phyloP scores from a whole-genome alignment of 2,797 vertebrate genomes.

The Catamblyrhynchus diadema region DNA sequence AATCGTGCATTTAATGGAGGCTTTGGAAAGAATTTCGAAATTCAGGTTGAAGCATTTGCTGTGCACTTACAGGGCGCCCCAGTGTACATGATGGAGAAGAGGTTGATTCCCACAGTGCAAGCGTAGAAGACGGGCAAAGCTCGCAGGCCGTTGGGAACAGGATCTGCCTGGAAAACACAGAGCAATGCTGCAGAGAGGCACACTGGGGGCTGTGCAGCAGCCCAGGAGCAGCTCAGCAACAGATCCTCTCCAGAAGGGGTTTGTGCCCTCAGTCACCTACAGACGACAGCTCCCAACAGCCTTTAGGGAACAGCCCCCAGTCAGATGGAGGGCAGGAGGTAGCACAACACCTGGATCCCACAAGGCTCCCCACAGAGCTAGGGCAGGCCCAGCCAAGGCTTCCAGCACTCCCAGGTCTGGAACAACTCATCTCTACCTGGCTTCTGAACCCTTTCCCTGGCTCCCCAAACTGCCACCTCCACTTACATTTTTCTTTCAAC shows the following conservation, averaged over 20 bases:
- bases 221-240: background rate
- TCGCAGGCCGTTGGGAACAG: constrained; percentile 89
- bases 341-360: background rate
- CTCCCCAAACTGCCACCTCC: background rate
- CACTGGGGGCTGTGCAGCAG: too few relatives aligned
- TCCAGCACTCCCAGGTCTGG: background rate
- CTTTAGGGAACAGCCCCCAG: background rate
- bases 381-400: rapidly evolving
- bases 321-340: background rate
- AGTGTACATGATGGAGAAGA: constrained; percentile 95
- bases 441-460: background rate
- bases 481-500: rapidly evolving
- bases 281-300: background rate
- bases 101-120: constrained; percentile 89
- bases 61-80: constrained; percentile 89
- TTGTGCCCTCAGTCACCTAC: background rate
- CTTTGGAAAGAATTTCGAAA: constrained; percentile 56
- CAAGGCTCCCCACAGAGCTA: background rate
- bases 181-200: rapidly evolving
- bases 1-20: constrained; percentile 89
- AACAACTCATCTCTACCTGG: background rate
- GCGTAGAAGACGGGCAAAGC: constrained; percentile 93
- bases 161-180: constrained; percentile 79
- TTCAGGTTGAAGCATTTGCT: constrained; percentile 29
- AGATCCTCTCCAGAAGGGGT: background rate